phyloP scores from a whole-genome alignment of 2,113 vertebrate species.

The Cairina moschata region DNA sequence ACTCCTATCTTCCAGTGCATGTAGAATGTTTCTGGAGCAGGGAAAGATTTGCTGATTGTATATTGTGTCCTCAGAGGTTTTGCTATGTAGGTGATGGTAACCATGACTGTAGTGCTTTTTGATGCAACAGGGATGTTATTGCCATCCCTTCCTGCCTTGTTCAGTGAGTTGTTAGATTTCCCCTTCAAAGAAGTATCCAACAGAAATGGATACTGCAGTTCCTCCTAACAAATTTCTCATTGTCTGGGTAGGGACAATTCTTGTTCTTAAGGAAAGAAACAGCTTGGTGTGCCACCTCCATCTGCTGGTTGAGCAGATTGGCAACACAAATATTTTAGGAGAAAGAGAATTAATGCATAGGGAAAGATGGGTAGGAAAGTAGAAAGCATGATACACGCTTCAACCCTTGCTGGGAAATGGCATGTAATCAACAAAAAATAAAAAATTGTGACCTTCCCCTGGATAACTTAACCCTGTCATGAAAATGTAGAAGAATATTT shows the following conservation, averaged over 20 bases:
- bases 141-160: neutral
- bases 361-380: neutral
- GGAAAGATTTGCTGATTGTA: neutral
- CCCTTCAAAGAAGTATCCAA: neutral
- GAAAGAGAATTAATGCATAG: neutral
- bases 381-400: neutral
- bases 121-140: neutral
- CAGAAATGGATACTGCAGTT: neutral
- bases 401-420: neutral
- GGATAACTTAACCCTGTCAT: neutral
- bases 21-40: neutral
- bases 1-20: neutral
- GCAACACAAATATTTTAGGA: neutral
- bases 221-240: neutral
- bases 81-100: neutral
- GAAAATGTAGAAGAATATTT: too few relatives aligned
- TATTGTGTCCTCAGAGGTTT: neutral
- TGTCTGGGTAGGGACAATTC: neutral
- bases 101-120: accelerated
- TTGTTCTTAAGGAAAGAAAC: neutral
- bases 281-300: neutral
- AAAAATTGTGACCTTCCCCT: neutral
- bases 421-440: neutral
- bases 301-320: neutral
- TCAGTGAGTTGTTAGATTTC: neutral